Percentiles rank a stretch among this genome's conserved stretches.
These are phyloP conservation scores for Acropora yongei DNA, from an alignment of 64 coral and sea anemone species.

Conservation along the genomic window DNA sequence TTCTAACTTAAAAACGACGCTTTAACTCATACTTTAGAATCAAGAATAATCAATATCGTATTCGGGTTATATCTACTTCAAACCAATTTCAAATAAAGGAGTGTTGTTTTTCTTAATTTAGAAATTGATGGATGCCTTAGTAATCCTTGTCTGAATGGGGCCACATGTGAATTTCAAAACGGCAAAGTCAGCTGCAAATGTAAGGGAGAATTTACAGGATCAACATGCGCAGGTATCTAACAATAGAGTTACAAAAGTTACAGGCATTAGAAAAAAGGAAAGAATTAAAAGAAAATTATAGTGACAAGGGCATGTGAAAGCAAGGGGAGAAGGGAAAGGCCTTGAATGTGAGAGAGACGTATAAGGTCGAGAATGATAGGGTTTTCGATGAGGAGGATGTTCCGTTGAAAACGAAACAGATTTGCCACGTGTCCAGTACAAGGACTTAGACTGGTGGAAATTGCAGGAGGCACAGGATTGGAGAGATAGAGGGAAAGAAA, in stretches of 20 bases:
- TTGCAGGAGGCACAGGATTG: too few species aligned
- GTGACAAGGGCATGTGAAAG: background rate
- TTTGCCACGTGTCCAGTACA: too few species aligned
- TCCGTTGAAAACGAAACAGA: too few species aligned
- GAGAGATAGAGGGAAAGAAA: too few species aligned
- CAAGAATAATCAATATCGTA: too few species aligned
- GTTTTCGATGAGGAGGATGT: too few species aligned
- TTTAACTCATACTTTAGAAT: too few species aligned
- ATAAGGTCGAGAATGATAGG: background rate
- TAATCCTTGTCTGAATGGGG: conserved; percentile 89
- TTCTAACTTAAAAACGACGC: too few species aligned
- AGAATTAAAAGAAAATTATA: background rate
- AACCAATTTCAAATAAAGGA: too few species aligned
- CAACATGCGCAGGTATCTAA: conserved; percentile 82
- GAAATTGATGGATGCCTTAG: conserved; percentile 67
- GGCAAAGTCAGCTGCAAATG: conserved; percentile 86
- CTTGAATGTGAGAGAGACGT: background rate
- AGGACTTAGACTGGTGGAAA: too few species aligned
- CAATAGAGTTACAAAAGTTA: background rate
- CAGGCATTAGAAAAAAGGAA: too few species aligned
- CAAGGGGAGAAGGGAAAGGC: background rate
- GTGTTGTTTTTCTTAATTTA: conserved; percentile 12
- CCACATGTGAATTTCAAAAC: conserved; percentile 76
- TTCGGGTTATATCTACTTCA: too few species aligned
- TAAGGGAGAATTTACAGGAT: conserved; percentile 84